Evolutionary conservation across 2,888 invertebrate genomes (phyloP).

Genomic region (Pachymerium ferrugineum): DNA sequence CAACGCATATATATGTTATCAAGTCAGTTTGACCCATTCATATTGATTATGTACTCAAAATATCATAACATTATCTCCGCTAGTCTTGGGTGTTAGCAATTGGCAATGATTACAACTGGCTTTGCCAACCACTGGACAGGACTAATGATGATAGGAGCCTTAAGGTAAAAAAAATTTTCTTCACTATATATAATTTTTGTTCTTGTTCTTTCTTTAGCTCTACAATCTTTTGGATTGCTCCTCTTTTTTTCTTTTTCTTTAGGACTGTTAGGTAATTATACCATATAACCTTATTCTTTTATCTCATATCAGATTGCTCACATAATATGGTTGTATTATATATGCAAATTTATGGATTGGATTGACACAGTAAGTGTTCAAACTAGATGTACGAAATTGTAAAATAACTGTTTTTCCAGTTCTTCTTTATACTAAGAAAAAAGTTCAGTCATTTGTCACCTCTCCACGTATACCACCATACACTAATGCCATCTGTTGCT

Average conservation of each 20-base stretch:
- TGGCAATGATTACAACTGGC: background rate
- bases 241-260: too few species aligned
- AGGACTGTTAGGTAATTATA: constrained; percentile 27
- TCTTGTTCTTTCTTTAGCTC: too few species aligned
- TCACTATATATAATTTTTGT: too few species aligned
- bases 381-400: background rate
- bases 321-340: background rate
- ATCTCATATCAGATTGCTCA: background rate
- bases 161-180: background rate
- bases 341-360: constrained; percentile 11
- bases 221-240: too few species aligned
- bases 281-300: constrained; percentile 24
- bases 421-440: constrained; percentile 91
- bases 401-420: constrained; percentile 60
- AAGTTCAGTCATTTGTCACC: constrained; percentile 90
- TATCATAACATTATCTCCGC: too few species aligned
- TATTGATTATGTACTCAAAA: too few species aligned
- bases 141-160: background rate
- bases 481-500: constrained; percentile 93
- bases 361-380: background rate
- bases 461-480: constrained; percentile 92
- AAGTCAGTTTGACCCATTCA: too few species aligned
- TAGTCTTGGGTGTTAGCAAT: background rate
- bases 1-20: too few species aligned
- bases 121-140: background rate